These are phyloP conservation scores for Tetrao urogallus DNA, from an alignment of 2,113 vertebrate species.

Conservation along the genomic window DNA sequence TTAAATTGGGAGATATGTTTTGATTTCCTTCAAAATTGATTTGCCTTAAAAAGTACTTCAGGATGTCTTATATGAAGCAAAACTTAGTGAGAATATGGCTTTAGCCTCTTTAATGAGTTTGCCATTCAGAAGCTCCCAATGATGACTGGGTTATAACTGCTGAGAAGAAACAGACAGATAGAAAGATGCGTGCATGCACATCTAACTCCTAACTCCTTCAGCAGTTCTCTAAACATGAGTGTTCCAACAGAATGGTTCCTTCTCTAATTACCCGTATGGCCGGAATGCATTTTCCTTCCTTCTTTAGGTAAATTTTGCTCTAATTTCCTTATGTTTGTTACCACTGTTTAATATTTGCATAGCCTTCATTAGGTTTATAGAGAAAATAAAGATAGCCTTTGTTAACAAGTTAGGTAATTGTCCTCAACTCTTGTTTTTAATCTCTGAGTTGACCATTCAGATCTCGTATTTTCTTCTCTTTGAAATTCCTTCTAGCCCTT, in stretches of 20 bases:
- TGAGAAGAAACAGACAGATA: background rate
- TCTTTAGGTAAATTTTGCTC: background rate
- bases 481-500: background rate
- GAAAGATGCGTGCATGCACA: background rate
- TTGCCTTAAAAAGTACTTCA: background rate
- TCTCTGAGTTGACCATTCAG: background rate
- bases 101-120: background rate
- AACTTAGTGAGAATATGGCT: background rate
- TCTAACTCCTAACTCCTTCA: background rate
- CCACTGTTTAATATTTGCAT: background rate
- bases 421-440: background rate
- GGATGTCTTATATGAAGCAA: background rate
- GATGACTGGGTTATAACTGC: background rate
- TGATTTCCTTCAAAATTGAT: background rate
- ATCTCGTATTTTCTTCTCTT: background rate
- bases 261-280: background rate
- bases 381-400: background rate
- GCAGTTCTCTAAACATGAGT: background rate
- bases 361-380: background rate
- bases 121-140: rapidly evolving
- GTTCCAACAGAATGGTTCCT: background rate
- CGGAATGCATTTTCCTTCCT: background rate
- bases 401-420: background rate
- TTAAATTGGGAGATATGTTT: background rate
- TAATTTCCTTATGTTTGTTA: background rate